Evolutionary conservation across 92 coral and sea anemone species (phyloP).

Genomic region (Hydrozoanthus gracilis): DNA sequence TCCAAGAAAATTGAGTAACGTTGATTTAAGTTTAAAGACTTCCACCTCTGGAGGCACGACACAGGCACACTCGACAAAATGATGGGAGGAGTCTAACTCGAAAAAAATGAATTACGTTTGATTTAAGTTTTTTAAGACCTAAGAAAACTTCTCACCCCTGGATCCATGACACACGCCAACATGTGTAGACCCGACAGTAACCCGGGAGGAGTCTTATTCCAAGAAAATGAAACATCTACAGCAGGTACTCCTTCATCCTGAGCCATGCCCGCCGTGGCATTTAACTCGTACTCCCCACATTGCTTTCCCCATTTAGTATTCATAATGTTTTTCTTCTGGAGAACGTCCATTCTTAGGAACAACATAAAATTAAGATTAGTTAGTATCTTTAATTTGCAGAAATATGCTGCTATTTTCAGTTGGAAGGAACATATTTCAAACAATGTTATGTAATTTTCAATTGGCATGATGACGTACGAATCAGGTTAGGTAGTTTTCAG

Average conservation of each 20-base stretch:
- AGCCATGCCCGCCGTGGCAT: constrained; percentile 17
- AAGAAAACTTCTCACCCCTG: constrained; percentile 25
- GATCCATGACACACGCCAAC: constrained; percentile 41
- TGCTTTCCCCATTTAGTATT: constrained; percentile 51
- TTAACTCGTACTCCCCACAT: constrained; percentile 45
- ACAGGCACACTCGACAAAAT: too few relatives aligned
- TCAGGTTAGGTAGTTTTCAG: too few relatives aligned
- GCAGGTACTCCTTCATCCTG: constrained; percentile 44
- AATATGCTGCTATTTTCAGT: too few relatives aligned
- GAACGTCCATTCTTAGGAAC: constrained; percentile 33
- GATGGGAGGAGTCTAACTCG: too few relatives aligned
- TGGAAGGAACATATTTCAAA: too few relatives aligned
- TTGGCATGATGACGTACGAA: too few relatives aligned
- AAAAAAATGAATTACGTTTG: too few relatives aligned
- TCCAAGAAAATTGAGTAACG: too few relatives aligned
- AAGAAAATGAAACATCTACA: constrained; percentile 30
- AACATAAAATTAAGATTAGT: not conserved
- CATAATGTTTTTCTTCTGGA: constrained; percentile 23
- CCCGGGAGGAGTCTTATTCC: constrained; percentile 49
- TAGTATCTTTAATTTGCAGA: not conserved
- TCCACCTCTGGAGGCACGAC: constrained; percentile 38
- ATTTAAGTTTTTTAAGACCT: not conserved
- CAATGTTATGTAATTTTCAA: too few relatives aligned
- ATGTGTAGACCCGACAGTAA: not conserved
- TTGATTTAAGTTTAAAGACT: not conserved